Evolutionary conservation across 2,113 vertebrate species (phyloP).

Genomic region (Meriones unguiculatus): DNA sequence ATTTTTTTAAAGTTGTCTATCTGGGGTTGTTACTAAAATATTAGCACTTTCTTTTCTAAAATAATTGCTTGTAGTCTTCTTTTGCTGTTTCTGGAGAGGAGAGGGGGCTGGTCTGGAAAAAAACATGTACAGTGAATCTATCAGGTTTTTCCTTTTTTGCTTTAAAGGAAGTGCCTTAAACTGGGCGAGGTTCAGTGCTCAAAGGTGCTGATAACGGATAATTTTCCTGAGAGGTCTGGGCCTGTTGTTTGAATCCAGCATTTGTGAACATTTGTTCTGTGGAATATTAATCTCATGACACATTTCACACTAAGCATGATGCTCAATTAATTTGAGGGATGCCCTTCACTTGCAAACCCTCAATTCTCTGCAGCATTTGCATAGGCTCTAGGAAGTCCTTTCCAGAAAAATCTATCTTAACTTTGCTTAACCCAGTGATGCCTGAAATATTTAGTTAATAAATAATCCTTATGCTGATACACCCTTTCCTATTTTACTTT

Average conservation of each 20-base stretch:
- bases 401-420: conserved; percentile 35
- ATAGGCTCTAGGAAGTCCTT: background rate
- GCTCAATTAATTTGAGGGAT: conserved; percentile 47
- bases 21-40: background rate
- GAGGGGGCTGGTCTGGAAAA: background rate
- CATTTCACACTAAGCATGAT: conserved; percentile 3
- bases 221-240: background rate
- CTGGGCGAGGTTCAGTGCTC: background rate
- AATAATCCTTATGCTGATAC: background rate
- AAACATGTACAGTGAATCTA: background rate
- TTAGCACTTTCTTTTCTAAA: conserved; percentile 42
- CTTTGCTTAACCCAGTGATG: conserved; percentile 30
- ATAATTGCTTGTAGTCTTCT: background rate
- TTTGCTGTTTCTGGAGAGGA: background rate
- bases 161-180: conserved; percentile 49
- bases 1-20: background rate
- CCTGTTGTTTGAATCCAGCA: conserved; percentile 2
- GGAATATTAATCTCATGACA: conserved; percentile 35
- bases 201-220: background rate
- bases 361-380: background rate
- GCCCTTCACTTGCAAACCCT: conserved; percentile 35
- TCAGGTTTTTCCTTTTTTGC: conserved; percentile 7
- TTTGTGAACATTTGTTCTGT: conserved; percentile 41
- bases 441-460: conserved; percentile 33
- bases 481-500: background rate